These are phyloP conservation scores for Tachycineta bicolor DNA, from an alignment of 2,113 vertebrate species.

Conservation along the genomic window DNA sequence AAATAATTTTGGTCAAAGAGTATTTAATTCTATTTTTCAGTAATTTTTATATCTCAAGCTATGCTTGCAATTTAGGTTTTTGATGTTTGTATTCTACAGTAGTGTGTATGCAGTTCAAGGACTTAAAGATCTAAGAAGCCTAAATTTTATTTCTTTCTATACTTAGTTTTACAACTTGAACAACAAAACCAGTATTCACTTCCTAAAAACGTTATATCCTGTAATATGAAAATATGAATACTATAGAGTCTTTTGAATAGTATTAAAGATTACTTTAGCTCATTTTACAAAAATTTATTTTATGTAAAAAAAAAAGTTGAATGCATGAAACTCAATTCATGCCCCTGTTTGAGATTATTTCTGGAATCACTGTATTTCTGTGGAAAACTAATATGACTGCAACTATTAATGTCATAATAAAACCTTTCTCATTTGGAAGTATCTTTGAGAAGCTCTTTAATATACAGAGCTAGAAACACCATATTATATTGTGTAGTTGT, in stretches of 20 bases:
- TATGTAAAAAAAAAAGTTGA: background rate
- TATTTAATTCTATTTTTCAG: background rate
- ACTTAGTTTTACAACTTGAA: background rate
- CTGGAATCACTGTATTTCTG: background rate
- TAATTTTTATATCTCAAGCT: background rate
- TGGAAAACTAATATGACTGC: background rate
- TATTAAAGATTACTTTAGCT: background rate
- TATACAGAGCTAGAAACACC: background rate
- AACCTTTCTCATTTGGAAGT: background rate
- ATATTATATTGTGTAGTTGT: background rate
- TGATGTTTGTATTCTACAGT: background rate
- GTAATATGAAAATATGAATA: background rate
- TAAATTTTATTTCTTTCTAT: background rate
- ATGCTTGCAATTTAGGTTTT: background rate
- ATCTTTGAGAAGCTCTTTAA: background rate
- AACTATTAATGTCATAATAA: background rate
- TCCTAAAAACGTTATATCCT: background rate
- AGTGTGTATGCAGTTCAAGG: background rate
- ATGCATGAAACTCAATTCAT: background rate
- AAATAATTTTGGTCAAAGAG: background rate
- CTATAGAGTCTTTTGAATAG: background rate
- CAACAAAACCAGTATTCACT: background rate
- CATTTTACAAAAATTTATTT: background rate
- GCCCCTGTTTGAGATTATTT: background rate
- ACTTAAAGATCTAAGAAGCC: background rate